Percentiles rank a stretch among this genome's conserved stretches.
phyloP scores from a whole-genome alignment of 2,797 vertebrate species.

The Denticeps clupeoides region DNA sequence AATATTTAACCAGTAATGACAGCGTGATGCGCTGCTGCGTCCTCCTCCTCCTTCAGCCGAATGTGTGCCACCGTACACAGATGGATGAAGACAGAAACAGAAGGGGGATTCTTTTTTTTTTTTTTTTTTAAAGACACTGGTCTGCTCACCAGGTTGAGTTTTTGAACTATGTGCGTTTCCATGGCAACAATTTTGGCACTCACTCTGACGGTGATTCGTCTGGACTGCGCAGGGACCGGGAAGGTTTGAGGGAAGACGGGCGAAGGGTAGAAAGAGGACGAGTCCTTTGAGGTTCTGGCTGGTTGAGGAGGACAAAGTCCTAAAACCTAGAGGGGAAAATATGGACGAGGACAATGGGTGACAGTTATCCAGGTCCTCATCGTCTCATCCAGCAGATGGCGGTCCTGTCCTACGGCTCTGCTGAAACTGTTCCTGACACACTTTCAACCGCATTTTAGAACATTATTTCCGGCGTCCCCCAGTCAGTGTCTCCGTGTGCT shows the following conservation, averaged over 20 bases:
- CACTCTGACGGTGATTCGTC: constrained; percentile 4
- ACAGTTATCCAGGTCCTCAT: too few species aligned
- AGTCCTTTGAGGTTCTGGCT: background rate
- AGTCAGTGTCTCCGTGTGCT: too few species aligned
- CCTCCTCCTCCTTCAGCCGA: too few species aligned
- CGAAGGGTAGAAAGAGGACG: background rate
- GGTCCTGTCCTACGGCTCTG: constrained; percentile 27
- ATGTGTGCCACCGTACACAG: constrained; percentile 1
- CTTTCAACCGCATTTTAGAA: too few species aligned
- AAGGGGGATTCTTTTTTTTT: too few species aligned
- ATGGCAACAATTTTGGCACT: constrained; percentile 38
- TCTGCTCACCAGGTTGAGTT: constrained; percentile 9
- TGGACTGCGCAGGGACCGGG: background rate
- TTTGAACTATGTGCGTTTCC: constrained; percentile 35
- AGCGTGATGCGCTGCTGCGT: too few species aligned
- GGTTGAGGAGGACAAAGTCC: too few species aligned
- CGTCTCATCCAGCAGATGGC: constrained; percentile 51
- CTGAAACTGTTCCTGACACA: too few species aligned
- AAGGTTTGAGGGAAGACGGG: background rate
- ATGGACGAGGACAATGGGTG: too few species aligned
- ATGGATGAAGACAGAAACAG: background rate
- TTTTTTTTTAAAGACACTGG: background rate
- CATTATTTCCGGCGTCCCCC: too few species aligned
- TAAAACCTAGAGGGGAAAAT: too few species aligned
- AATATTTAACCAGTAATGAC: too few species aligned